Base-by-base conservation (phyloP, 1,140 invertebrate species). In the Magallana ariakensis region DNA sequence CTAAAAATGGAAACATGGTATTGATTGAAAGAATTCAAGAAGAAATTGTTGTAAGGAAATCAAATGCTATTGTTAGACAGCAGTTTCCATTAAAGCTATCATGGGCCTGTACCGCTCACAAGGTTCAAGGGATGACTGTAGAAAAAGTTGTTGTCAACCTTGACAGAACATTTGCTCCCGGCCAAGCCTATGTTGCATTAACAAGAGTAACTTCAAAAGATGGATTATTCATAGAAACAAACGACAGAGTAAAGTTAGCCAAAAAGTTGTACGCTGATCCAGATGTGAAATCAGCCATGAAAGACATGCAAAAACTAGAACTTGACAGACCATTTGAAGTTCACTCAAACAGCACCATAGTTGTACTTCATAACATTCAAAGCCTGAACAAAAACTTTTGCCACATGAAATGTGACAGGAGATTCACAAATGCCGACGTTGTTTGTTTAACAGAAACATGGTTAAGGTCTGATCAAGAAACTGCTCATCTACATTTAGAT, bases 81-180 rank as follows among this genome's bases (percentile, higher is more conserved):
- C 82, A 26, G 33, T 46, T 46, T 46, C 33, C 33, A 46, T 46
- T 46, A 46, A 46, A 46, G 33, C 33, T 46, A 46, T 26, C 86
- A 15, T 87, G 86, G 86, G 83, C 86, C 57, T 87, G 86, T 84
- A 87, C 82, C 56, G 82, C 81, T 22, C 86, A 87, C 46, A 84
- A 87, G 46, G 86, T 87, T 13, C 86, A 87, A 80, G 82, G 86
- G 53, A 46, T 46, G 33, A 46, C 33, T 46, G 33, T 46, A 46
- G 33, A 46, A 46, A 46, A 46, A 46, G 33, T 46, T 46, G 33
- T 46, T 46, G 33, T 46, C 33, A 46, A 46, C 33, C 33, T 46
- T 46, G 33, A 46, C 33, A 46, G 33, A 46, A 46, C 33, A 46
- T 46, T 46, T 46, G 33, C 33, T 46, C 33, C 33, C 33, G 33